These are phyloP conservation scores for Mesorhabditis belari DNA, from an alignment of 2,888 invertebrate species.

Conservation along the genomic window DNA sequence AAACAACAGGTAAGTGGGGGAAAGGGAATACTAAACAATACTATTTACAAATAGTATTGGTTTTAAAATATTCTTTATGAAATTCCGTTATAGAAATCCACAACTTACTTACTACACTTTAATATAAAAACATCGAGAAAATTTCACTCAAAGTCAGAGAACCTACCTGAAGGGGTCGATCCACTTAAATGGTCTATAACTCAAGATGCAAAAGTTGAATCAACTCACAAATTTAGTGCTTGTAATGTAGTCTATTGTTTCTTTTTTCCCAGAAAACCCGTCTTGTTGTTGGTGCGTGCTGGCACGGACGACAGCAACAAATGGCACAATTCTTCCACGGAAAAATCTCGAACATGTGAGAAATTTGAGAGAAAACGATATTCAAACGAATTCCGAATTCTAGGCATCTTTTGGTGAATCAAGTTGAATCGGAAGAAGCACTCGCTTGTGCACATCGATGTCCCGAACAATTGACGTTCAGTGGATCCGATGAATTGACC, in stretches of 20 bases:
- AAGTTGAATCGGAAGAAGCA: slow-evolving; percentile 69
- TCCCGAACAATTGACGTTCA: slow-evolving; percentile 67
- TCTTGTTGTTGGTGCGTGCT: slow-evolving; percentile 89
- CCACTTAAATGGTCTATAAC: no score
- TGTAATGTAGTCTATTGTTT: no score
- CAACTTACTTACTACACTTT: no score
- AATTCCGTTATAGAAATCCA: no score
- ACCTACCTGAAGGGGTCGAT: no score
- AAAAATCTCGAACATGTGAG: slow-evolving; percentile 66
- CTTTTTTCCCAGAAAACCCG: slow-evolving; percentile 65
- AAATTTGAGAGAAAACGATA: no score
- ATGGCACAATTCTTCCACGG: slow-evolving; percentile 84
- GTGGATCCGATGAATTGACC: slow-evolving; percentile 65
- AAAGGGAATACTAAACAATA: background rate
- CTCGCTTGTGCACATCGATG: slow-evolving; percentile 73
- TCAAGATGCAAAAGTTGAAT: no score
- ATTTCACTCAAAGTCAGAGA: no score
- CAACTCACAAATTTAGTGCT: background rate
- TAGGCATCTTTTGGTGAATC: slow-evolving; percentile 56
- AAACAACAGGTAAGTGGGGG: slow-evolving; percentile 63
- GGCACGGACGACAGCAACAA: slow-evolving; percentile 72
- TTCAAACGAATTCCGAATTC: no score
- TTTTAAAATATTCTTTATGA: no score
- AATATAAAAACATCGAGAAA: no score
- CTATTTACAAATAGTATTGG: background rate